Evolutionary conservation across 2,113 vertebrate genomes (phyloP).

Genomic region (Oostethus manadensis): DNA sequence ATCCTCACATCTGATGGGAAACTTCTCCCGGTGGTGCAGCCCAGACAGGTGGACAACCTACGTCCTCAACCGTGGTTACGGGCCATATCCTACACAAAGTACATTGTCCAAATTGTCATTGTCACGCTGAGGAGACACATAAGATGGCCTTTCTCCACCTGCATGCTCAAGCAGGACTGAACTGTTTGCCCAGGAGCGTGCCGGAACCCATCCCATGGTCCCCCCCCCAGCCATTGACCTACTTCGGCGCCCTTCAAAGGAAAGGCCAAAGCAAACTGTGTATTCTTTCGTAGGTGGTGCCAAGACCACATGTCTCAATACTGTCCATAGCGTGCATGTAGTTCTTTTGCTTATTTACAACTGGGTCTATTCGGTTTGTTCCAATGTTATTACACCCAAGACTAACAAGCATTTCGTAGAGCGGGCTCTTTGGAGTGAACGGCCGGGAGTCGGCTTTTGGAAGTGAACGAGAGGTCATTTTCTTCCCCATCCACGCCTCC

Average conservation of each 20-base stretch:
- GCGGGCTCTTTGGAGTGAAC: too few relatives aligned
- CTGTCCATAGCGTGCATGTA: too few relatives aligned
- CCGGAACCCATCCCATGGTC: constrained; percentile 77
- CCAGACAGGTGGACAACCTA: constrained; percentile 77
- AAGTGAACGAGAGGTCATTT: too few relatives aligned
- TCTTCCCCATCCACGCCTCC: too few relatives aligned
- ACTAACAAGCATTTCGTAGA: too few relatives aligned
- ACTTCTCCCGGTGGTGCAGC: constrained; percentile 34
- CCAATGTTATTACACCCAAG: too few relatives aligned
- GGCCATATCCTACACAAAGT: constrained; percentile 76
- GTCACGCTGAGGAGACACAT: constrained; percentile 55
- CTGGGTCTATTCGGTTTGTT: too few relatives aligned
- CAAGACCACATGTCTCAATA: too few relatives aligned
- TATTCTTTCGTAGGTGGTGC: too few relatives aligned
- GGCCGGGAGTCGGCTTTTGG: too few relatives aligned
- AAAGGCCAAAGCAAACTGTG: constrained; percentile 50
- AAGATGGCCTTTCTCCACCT: constrained; percentile 83
- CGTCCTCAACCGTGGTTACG: constrained; percentile 50
- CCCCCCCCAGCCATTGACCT: constrained; percentile 69
- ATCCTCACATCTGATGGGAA: constrained; percentile 44
- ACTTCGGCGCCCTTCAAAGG: constrained; percentile 75
- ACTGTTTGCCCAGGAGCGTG: constrained; percentile 60
- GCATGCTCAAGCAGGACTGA: constrained; percentile 39
- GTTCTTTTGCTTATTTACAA: too few relatives aligned
- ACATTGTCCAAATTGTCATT: constrained; percentile 74